Evolutionary conservation across 2,888 invertebrate genomes (phyloP).

Genomic region (Trachelus iudaicus): DNA sequence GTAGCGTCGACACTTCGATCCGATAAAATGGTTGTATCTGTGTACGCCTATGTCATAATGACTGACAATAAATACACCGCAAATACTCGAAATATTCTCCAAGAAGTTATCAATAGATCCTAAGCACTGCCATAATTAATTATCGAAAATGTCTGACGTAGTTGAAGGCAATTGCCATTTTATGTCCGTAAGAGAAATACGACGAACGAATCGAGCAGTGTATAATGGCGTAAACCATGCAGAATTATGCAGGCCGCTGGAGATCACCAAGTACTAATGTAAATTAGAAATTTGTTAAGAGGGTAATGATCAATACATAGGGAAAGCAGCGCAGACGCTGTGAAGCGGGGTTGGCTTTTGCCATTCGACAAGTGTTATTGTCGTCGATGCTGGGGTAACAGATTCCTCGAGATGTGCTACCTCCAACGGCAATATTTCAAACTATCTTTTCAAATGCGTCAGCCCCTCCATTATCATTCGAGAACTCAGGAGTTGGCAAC

Average conservation of each 20-base stretch:
- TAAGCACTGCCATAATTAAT: background rate
- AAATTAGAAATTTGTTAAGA: slow-evolving; percentile 63
- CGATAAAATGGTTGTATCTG: background rate
- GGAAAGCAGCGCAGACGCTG: slow-evolving; percentile 60
- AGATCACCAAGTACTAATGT: slow-evolving; percentile 50
- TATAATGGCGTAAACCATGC: background rate
- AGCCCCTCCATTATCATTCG: slow-evolving; percentile 49
- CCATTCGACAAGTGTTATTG: slow-evolving; percentile 40
- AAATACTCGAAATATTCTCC: background rate
- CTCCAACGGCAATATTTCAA: slow-evolving; percentile 19
- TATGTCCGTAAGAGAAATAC: background rate
- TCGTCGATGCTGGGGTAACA: slow-evolving; percentile 16
- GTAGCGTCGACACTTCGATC: background rate
- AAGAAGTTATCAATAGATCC: background rate
- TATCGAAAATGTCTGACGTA: background rate
- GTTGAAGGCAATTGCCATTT: background rate
- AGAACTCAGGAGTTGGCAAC: background rate
- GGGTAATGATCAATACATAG: slow-evolving; percentile 65
- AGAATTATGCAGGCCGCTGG: slow-evolving; percentile 11
- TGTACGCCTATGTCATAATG: background rate
- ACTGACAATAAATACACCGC: background rate
- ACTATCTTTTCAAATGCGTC: slow-evolving; percentile 7
- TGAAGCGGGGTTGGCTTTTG: slow-evolving; percentile 32
- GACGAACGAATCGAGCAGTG: background rate
- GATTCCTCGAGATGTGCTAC: slow-evolving; percentile 3